Evolutionary conservation across 1,140 invertebrate genomes (phyloP).

Genomic region (Cydia splendana): DNA sequence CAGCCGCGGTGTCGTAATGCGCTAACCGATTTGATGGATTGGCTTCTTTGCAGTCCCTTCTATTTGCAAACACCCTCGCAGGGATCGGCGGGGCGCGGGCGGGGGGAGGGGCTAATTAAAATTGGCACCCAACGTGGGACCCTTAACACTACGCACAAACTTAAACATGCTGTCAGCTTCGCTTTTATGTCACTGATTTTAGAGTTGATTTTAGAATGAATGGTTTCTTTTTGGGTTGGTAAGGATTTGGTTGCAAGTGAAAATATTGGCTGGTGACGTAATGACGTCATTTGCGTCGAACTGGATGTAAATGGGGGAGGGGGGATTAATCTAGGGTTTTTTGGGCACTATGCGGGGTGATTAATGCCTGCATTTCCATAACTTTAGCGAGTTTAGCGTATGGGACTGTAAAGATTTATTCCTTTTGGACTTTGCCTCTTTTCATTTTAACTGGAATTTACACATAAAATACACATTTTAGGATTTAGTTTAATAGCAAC

Average conservation of each 20-base stretch:
- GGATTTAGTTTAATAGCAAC: too few relatives aligned
- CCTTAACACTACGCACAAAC: constrained; percentile 40
- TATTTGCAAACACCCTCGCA: constrained; percentile 77
- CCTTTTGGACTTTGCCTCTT: neutral
- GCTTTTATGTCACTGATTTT: constrained; percentile 40
- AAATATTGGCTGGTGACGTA: constrained; percentile 51
- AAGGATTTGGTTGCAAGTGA: constrained; percentile 53
- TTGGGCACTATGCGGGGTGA: constrained; percentile 27
- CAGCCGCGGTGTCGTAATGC: constrained; percentile 73
- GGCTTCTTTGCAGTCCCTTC: constrained; percentile 74
- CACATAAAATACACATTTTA: too few relatives aligned
- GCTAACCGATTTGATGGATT: constrained; percentile 77
- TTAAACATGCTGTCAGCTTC: constrained; percentile 36
- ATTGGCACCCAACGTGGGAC: constrained; percentile 65
- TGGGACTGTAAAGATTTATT: neutral
- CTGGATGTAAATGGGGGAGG: constrained; percentile 33
- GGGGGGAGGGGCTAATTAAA: constrained; percentile 72
- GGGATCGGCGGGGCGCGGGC: constrained; percentile 31
- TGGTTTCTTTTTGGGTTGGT: constrained; percentile 37
- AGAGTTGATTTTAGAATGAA: constrained; percentile 39
- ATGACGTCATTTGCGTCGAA: constrained; percentile 48
- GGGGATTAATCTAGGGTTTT: constrained; percentile 14
- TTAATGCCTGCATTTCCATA: constrained; percentile 28
- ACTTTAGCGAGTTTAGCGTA: constrained; percentile 14
- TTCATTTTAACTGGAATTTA: neutral